A percentile compares a stretch with the other conserved stretches of the same genome.
These are phyloP conservation scores for Drosophila setosimentum DNA, from an alignment of 2,888 invertebrate genomes.

Conservation along the genomic window DNA sequence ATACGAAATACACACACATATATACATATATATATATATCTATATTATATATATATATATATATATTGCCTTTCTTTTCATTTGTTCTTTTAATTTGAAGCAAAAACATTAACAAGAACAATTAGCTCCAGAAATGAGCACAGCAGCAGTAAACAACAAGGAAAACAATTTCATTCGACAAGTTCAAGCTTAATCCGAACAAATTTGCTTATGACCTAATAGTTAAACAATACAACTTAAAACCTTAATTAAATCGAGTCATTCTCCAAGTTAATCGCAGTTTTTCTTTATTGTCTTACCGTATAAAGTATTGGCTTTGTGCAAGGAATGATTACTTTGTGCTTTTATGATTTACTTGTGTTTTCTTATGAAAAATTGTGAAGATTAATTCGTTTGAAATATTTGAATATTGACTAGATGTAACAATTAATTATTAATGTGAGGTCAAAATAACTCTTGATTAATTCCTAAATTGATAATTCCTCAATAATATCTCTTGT, in stretches of 20 bases:
- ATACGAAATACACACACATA: not conserved
- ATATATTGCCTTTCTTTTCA: conserved; percentile 7
- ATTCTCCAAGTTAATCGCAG: conserved; percentile 5
- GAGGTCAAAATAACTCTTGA: not conserved
- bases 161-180: conserved; percentile 46
- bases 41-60: not conserved
- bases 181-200: conserved; percentile 37
- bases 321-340: not conserved
- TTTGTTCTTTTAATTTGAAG: conserved; percentile 48
- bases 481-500: not conserved
- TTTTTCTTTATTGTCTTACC: not conserved
- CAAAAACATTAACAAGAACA: conserved; percentile 78
- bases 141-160: conserved; percentile 31
- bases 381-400: not conserved
- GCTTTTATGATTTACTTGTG: not conserved
- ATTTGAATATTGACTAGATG: not conserved
- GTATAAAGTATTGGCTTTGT: not conserved
- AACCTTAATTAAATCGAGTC: conserved; percentile 19
- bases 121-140: conserved; percentile 69
- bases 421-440: not conserved
- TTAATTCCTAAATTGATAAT: not conserved
- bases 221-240: conserved; percentile 30
- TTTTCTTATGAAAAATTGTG: not conserved
- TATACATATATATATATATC: not conserved
- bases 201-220: conserved; percentile 13